phyloP scores from a whole-genome alignment of 2,888 invertebrate species.

The Mythimna loreyi region DNA sequence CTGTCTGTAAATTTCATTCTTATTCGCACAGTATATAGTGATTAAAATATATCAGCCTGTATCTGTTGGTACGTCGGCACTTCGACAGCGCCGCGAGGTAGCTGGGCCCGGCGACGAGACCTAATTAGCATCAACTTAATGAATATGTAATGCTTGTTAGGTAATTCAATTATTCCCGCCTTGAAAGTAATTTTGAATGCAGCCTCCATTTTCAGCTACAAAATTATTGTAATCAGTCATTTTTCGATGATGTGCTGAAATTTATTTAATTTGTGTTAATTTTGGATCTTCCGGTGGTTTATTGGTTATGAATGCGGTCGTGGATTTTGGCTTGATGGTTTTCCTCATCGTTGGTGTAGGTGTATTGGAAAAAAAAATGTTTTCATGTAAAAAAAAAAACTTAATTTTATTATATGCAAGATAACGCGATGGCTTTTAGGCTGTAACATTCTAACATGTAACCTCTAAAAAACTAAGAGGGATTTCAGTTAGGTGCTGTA shows the following conservation, averaged over 20 bases:
- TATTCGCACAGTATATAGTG: no score
- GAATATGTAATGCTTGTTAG: conserved; percentile 78
- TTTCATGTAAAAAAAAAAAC: background rate
- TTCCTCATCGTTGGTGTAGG: background rate
- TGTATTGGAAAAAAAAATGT: background rate
- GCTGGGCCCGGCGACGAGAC: conserved; percentile 56
- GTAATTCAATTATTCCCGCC: conserved; percentile 73
- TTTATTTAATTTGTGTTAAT: conserved; percentile 23
- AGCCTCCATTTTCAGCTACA: conserved; percentile 42
- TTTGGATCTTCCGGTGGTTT: background rate
- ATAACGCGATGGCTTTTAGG: no score
- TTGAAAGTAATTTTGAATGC: conserved; percentile 71
- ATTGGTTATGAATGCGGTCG: background rate
- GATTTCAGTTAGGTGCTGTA: no score
- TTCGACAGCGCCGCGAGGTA: conserved; percentile 46
- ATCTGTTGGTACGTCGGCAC: conserved; percentile 24
- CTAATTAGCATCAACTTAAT: conserved; percentile 78
- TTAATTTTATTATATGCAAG: no score
- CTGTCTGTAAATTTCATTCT: no score
- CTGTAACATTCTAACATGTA: no score
- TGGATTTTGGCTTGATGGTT: background rate
- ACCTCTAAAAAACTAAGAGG: no score
- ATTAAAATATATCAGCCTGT: conserved; percentile 14
- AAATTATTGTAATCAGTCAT: conserved; percentile 39
- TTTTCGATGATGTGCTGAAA: conserved; percentile 23